A percentile compares a stretch with the other conserved stretches of the same genome.
Conservation (phyloP, 2,888 invertebrate genomes). For the Podabrus alpinus region DNA sequence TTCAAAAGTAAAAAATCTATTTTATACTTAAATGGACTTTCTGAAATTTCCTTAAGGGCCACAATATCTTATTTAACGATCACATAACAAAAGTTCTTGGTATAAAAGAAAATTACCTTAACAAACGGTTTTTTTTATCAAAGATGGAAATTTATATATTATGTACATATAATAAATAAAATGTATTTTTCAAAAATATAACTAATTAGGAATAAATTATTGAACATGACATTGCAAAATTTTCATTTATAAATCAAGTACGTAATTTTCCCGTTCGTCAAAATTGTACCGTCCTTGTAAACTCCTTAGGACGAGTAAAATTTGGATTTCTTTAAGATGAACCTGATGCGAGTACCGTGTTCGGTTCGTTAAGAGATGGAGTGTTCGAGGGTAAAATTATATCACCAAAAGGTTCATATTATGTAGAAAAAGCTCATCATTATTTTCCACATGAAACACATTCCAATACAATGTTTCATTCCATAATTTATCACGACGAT, state of each 20-base stretch:
- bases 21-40: too few relatives aligned
- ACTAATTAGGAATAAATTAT: neutral
- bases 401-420: constrained; percentile 82
- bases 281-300: neutral
- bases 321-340: constrained; percentile 67
- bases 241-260: neutral
- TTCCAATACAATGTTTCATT: constrained; percentile 74
- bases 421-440: constrained; percentile 90
- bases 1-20: neutral
- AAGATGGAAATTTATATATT: neutral
- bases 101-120: neutral
- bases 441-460: constrained; percentile 77
- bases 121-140: neutral
- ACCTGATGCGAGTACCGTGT: constrained; percentile 76
- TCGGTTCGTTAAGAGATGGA: constrained; percentile 92
- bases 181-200: neutral
- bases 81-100: neutral
- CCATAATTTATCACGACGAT: constrained; percentile 90
- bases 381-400: constrained; percentile 95
- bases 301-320: constrained; percentile 9
- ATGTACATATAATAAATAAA: neutral
- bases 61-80: neutral
- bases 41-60: neutral
- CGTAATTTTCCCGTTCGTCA: too few relatives aligned
- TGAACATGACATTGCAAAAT: neutral